These are phyloP conservation scores for Zaprionus camerounensis DNA, from an alignment of 1,140 invertebrate species.

Conservation along the genomic window DNA sequence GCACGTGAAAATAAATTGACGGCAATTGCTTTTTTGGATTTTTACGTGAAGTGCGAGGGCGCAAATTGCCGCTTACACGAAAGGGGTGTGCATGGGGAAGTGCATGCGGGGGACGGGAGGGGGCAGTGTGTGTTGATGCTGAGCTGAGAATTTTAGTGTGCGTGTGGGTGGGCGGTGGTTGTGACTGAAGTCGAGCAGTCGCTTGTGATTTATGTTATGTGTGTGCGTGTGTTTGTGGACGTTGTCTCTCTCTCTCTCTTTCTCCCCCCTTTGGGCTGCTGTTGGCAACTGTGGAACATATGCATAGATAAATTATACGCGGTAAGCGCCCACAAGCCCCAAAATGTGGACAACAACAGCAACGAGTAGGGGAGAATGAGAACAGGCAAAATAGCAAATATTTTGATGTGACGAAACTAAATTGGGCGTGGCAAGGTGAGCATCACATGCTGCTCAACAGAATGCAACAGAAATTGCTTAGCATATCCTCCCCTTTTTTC, in stretches of 20 bases:
- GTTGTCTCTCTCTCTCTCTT: not conserved
- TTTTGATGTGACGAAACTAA: conserved; percentile 76
- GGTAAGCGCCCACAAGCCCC: conserved; percentile 66
- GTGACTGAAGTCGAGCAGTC: conserved; percentile 38
- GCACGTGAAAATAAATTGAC: conserved; percentile 51
- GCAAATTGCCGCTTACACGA: conserved; percentile 49
- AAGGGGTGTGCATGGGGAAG: conserved; percentile 57
- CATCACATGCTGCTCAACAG: conserved; percentile 28
- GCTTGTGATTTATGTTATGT: conserved; percentile 61
- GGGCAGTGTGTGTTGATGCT: not conserved
- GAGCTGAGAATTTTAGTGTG: conserved; percentile 7
- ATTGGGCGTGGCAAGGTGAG: conserved; percentile 62
- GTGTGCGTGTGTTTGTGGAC: conserved; percentile 32
- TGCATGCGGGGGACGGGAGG: not conserved
- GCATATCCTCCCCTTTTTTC: conserved; percentile 19
- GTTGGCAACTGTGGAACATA: conserved; percentile 76
- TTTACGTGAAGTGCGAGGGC: conserved; percentile 38
- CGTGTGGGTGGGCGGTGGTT: conserved; percentile 26
- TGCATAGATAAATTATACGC: conserved; percentile 82
- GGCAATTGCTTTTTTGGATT: conserved; percentile 51
- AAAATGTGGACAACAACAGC: conserved; percentile 56
- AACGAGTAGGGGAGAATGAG: conserved; percentile 14
- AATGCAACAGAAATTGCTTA: conserved; percentile 39
- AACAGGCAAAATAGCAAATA: conserved; percentile 59
- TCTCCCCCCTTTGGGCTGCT: conserved; percentile 35